Evolutionary conservation across 2,797 vertebrate genomes (phyloP).

Genomic region (Phoxinus dragarum): DNA sequence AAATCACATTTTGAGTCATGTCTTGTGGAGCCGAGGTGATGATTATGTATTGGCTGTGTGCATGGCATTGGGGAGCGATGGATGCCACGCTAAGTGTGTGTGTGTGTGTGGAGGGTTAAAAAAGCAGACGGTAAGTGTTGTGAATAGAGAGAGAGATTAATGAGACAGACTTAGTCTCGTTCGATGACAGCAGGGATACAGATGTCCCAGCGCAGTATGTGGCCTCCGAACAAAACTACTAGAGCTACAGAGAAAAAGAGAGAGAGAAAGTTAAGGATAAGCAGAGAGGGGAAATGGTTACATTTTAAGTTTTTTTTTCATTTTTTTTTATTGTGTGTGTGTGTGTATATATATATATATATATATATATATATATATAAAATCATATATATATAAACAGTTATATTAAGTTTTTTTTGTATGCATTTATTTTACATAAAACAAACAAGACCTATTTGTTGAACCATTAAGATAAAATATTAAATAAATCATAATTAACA

Average conservation of each 20-base stretch:
- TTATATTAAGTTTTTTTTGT: neutral
- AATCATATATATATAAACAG: no score
- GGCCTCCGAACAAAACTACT: constrained; percentile 38
- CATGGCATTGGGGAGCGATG: constrained; percentile 1
- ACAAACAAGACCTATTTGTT: neutral
- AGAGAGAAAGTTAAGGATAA: constrained; percentile 12
- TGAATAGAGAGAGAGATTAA: constrained; percentile 53
- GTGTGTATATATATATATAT: no score
- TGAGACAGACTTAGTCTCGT: constrained; percentile 37
- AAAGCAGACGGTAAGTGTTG: constrained; percentile 48
- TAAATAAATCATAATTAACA: neutral
- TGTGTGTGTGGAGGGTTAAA: constrained; percentile 38
- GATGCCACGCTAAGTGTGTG: constrained; percentile 19
- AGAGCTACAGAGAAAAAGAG: constrained; percentile 7
- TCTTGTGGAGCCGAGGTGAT: constrained; percentile 31
- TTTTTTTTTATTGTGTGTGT: no score
- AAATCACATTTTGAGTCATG: constrained; percentile 44
- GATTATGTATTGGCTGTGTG: constrained; percentile 31
- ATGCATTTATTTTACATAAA: neutral
- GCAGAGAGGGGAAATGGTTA: constrained; percentile 19
- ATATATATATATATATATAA: no score
- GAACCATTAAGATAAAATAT: neutral
- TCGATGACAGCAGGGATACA: constrained; percentile 43
- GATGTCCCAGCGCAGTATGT: constrained; percentile 50
- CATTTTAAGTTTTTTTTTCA: constrained; percentile 1